Evolutionary conservation across 2,797 vertebrate species (phyloP).

Genomic region (Siniperca undulata): DNA sequence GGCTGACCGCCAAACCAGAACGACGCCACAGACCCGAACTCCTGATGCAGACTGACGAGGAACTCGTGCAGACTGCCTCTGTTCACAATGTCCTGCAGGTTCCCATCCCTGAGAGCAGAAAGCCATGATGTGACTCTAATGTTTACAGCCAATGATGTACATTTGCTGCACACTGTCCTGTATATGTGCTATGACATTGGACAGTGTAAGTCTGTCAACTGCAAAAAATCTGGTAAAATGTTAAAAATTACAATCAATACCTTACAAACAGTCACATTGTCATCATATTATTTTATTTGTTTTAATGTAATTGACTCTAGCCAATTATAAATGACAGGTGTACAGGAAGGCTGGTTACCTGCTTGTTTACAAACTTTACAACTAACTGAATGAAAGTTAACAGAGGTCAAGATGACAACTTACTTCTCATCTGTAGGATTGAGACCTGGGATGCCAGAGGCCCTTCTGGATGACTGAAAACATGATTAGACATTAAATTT

Average conservation of each 20-base stretch:
- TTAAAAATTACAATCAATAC: not conserved
- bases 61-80: conserved; percentile 95
- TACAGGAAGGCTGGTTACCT: not conserved
- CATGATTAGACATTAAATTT: not conserved
- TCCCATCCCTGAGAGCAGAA: conserved; percentile 90
- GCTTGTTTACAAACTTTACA: too few species aligned
- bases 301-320: not conserved
- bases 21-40: conserved; percentile 92
- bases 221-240: not conserved
- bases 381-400: not conserved
- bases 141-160: not conserved
- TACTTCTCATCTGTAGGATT: conserved; percentile 96
- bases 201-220: not conserved
- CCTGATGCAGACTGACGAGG: conserved; percentile 92
- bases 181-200: not conserved
- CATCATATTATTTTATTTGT: not conserved
- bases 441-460: conserved; percentile 95
- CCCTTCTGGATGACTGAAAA: conserved; percentile 92
- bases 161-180: not conserved
- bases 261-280: not conserved
- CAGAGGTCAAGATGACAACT: conserved; percentile 58
- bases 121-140: not conserved
- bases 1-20: conserved; percentile 97
- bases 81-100: conserved; percentile 93
- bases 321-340: not conserved